These are phyloP conservation scores for Asbolus verrucosus DNA, from an alignment of 1,140 invertebrate species.

Conservation along the genomic window DNA sequence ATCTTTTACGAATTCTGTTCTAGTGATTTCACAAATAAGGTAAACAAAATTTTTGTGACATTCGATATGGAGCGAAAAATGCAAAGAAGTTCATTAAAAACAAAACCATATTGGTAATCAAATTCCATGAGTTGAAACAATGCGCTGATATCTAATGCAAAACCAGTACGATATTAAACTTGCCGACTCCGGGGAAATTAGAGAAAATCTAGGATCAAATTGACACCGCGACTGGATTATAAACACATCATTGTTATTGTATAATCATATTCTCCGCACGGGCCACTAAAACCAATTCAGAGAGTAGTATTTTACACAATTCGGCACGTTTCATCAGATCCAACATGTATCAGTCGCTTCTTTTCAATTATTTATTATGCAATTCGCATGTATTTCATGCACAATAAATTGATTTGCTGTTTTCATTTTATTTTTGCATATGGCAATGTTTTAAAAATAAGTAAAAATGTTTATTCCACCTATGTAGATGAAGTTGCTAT, in stretches of 20 bases:
- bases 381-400: slow-evolving; percentile 1
- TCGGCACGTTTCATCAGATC: slow-evolving; percentile 13
- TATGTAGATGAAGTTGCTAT: no score
- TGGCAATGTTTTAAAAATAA: no score
- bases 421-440: background rate
- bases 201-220: slow-evolving; percentile 54
- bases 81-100: background rate
- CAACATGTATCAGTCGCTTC: slow-evolving; percentile 3
- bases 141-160: slow-evolving; percentile 51
- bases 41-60: no score
- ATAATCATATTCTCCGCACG: slow-evolving; percentile 42
- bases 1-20: no score
- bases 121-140: slow-evolving; percentile 44
- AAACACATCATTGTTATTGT: slow-evolving; percentile 38
- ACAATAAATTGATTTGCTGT: slow-evolving; percentile 21
- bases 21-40: no score
- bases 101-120: slow-evolving; percentile 6
- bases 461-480: no score
- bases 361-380: slow-evolving; percentile 25
- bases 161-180: slow-evolving; percentile 49
- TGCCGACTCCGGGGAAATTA: slow-evolving; percentile 56
- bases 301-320: background rate
- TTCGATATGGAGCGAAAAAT: no score
- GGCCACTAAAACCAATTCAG: slow-evolving; percentile 4
- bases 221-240: slow-evolving; percentile 35